phyloP scores from a whole-genome alignment of 2,113 vertebrate species.

The Anolis carolinensis region DNA sequence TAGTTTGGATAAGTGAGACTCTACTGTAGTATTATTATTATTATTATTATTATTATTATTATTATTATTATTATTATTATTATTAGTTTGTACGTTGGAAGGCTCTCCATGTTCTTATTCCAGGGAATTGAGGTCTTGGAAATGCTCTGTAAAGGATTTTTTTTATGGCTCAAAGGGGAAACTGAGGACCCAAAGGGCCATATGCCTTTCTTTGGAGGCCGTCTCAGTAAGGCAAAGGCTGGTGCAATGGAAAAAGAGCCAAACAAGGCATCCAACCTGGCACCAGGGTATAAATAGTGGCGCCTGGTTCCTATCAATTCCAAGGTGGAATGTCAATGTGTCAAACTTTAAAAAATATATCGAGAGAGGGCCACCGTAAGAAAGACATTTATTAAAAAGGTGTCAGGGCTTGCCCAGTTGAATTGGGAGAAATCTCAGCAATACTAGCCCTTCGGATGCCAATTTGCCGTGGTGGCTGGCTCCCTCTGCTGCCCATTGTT shows the following conservation, averaged over 20 bases:
- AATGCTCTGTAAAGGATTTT: background rate
- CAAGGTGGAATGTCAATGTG: background rate
- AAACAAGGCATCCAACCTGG: background rate
- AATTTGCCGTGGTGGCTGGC: background rate
- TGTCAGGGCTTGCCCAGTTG: background rate
- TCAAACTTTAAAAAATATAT: too few species aligned
- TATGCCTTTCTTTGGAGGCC: too few species aligned
- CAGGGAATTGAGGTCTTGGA: background rate
- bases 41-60: too few species aligned
- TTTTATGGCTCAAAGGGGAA: background rate
- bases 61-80: too few species aligned
- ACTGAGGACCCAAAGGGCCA: too few species aligned
- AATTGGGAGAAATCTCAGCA: background rate
- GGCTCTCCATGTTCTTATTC: background rate
- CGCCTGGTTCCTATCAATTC: background rate
- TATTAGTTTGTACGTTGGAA: background rate
- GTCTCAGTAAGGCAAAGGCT: background rate
- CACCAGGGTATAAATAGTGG: background rate
- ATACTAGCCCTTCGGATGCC: accelerated
- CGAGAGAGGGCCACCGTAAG: too few species aligned
- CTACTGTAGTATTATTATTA: too few species aligned
- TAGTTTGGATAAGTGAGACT: too few species aligned
- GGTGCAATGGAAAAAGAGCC: conserved; percentile 2
- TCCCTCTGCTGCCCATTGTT: conserved; percentile 4
- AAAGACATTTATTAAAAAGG: too few species aligned